Conservation (phyloP, 1,140 invertebrate species). For the Calliopsis andreniformis region DNA sequence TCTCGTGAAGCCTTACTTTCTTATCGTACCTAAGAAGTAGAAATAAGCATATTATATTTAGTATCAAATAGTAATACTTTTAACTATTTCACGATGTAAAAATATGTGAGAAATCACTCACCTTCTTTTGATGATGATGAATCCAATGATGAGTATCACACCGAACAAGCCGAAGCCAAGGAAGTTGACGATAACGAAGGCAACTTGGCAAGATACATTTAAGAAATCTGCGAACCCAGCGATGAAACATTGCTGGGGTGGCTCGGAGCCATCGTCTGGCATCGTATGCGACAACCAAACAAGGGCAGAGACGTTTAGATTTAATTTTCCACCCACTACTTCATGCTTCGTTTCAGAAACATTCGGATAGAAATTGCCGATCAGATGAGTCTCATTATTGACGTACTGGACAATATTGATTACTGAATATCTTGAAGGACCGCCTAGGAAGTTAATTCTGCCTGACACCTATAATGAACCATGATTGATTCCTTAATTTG, state of each 20-base stretch:
- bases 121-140: conserved; percentile 87
- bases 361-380: conserved; percentile 86
- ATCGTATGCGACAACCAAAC: conserved; percentile 84
- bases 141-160: conserved; percentile 83
- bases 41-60: not conserved
- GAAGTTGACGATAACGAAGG: conserved; percentile 87
- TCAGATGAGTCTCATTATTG: conserved; percentile 80
- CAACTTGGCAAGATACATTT: conserved; percentile 86
- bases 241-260: conserved; percentile 83
- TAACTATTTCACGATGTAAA: too few species aligned
- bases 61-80: too few species aligned
- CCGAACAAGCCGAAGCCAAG: conserved; percentile 85
- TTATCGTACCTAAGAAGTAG: conserved; percentile 84
- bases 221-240: conserved; percentile 85
- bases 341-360: conserved; percentile 73
- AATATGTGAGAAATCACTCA: too few species aligned
- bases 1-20: conserved; percentile 86
- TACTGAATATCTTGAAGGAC: conserved; percentile 86
- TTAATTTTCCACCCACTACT: conserved; percentile 79
- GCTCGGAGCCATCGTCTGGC: conserved; percentile 87
- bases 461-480: conserved; percentile 85
- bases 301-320: conserved; percentile 83
- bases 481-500: too few species aligned
- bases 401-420: conserved; percentile 89
- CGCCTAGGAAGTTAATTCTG: conserved; percentile 85